Percentiles rank a stretch among this genome's conserved stretches.
phyloP scores from a whole-genome alignment of 2,113 vertebrate species.

The Ploceus nigricollis region DNA sequence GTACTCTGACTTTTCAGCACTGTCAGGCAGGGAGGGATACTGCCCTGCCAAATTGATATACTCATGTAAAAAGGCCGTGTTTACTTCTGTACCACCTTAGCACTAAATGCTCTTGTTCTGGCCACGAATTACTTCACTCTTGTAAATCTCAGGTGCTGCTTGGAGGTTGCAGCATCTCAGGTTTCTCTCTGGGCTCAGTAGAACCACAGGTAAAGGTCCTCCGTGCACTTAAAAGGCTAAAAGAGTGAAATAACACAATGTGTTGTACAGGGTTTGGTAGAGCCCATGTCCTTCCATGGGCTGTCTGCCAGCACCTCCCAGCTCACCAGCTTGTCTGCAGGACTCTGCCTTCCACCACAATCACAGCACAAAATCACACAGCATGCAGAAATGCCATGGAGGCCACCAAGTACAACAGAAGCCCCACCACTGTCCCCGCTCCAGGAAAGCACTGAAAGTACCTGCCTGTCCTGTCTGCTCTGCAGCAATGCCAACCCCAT shows the following conservation, averaged over 20 bases:
- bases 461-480: neutral
- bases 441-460: neutral
- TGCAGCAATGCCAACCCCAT: neutral
- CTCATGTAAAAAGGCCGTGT: neutral
- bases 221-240: neutral
- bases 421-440: rapidly evolving
- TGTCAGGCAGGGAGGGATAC: neutral
- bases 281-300: rapidly evolving
- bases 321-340: neutral
- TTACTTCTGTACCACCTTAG: neutral
- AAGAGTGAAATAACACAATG: rapidly evolving
- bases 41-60: neutral
- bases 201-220: neutral
- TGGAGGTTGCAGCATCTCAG: neutral
- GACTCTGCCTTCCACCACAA: neutral
- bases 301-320: neutral
- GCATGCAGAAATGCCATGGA: neutral
- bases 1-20: neutral
- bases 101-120: neutral
- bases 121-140: rapidly evolving
- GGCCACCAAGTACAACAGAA: neutral
- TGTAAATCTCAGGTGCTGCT: neutral
- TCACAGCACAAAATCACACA: rapidly evolving
- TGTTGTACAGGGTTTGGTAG: neutral
- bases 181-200: neutral